Evolutionary conservation across 2,888 invertebrate species (phyloP), one percentile per base, ranked within the genome.

Genomic region (Entomobrya multifasciata): DNA sequence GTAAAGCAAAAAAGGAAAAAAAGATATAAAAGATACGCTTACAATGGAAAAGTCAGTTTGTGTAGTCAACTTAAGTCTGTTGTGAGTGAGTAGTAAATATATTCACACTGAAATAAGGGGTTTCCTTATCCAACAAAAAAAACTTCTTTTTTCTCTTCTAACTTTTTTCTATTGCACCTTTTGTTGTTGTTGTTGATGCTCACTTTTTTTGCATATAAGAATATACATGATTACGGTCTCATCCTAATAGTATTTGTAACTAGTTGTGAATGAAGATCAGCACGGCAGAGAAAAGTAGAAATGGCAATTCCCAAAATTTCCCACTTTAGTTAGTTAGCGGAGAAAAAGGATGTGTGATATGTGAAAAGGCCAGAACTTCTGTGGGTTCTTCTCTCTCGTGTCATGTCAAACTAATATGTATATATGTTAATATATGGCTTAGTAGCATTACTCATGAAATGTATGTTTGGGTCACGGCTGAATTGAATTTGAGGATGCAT

Each of bases 391-490:
- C 20, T 55, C 11, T 77, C 49, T 41, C 22, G 13, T 22, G 2
- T 13, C 47, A 70, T 17, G 52, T 15, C 5, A 17, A 8, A 52
- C 27, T 62, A 36, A 6, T 17, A 36, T 41, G 17, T 44, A 44
- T 47, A 4, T 27, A 15, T 70, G 15, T 17, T 41, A 10, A 65
- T n/a, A 2, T 1, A 36, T 36, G 47, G 13, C 22, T 67, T 67
- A 49, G 13, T 15, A 8, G 13, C n/a, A 10, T 11, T n/a, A 4
- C 10, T 57, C 41, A 27, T 55, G 13, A 20, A 74, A 41, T 77
- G 44, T 52, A 65, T 60, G 78, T 70, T 74, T 80, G 86, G 80
- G 86, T 86, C 86, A 80, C 76, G 76, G 79, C 65, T 86, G 86
- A 86, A 41, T 81, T 86, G 80, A 80, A 72, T 78, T n/a, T 77